Base-by-base conservation (phyloP, 2,113 vertebrate genomes). In the Triplophysa rosa region DNA sequence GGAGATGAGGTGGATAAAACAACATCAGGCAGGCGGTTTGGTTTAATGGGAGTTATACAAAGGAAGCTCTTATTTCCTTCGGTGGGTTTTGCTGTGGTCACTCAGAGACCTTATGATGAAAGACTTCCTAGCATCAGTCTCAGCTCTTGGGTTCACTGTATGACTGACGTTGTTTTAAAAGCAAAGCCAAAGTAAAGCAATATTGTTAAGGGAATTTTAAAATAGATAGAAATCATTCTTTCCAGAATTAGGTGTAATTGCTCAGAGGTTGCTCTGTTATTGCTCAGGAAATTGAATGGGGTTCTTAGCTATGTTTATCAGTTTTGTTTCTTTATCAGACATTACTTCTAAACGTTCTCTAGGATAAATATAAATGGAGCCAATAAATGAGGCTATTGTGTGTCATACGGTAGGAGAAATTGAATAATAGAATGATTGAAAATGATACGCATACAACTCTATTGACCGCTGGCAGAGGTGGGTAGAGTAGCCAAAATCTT, bases 41-140 rank as follows among this genome's bases (percentile, higher is more conserved):
- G 62, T 81, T 81, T 78, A 81, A 84, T 81, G 75, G 33, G 67
- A 52, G 16, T 64, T 26, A 16, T n/a, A 79, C 68, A 79, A 84
- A 81, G 64, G 67, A 19, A 42, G 73, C 83, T 40, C 77, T 81
- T 71, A 78, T 70, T 52, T 67, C 52, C 17, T 78, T 80, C 37
- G 26, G 24, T 70, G 40, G 45, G 24, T 67, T 59, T 65, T 47
- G 54, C 21, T 21, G 45, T 80, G 29, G 47, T 73, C 42, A 64
- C 14, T 54, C 67, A 66, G 24, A 62, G 49, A 47, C 66, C 59
- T 75, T 19, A 69, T 56, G 58, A 81, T 68, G 73, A 74, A 58
- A 17, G 61, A 29, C 21, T 17, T 62, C 59, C 58, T 42, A 59
- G 62, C 37, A 40, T 74, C 58, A 74, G 45, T 62, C 13, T 26